Evolutionary conservation across 2,113 vertebrate species (phyloP).

Genomic region (Cephalophus harveyi): DNA sequence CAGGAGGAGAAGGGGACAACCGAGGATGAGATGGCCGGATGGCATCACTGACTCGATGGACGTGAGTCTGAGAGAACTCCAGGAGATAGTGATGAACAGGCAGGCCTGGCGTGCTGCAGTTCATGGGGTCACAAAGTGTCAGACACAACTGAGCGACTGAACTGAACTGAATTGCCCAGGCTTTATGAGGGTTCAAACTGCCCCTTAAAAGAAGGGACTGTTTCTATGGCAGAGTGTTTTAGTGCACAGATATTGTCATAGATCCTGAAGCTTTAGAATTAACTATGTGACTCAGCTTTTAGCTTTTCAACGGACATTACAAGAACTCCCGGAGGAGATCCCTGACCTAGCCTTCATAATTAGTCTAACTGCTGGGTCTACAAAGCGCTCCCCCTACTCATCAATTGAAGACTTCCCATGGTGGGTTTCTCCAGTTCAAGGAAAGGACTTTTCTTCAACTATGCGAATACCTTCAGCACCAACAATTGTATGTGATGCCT

Average conservation of each 20-base stretch:
- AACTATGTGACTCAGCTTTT: neutral
- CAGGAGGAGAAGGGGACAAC: no score
- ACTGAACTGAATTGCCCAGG: no score
- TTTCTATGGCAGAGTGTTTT: neutral
- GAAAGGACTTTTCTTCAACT: neutral
- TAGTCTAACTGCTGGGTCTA: neutral
- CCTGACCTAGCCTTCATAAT: neutral
- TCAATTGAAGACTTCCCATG: neutral
- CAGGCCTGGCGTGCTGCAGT: no score
- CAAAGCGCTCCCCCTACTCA: neutral
- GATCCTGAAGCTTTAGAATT: neutral
- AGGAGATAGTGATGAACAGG: no score
- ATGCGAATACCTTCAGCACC: neutral
- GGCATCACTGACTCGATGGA: no score
- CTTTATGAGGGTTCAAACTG: neutral
- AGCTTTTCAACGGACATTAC: neutral
- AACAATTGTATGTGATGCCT: neutral
- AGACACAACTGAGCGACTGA: no score
- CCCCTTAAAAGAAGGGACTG: neutral
- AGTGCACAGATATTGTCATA: neutral
- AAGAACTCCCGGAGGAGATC: neutral
- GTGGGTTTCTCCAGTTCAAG: neutral
- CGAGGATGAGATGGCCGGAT: no score
- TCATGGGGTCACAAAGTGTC: no score
- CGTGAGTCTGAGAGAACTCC: no score